Evolutionary conservation across 2,888 invertebrate species (phyloP).

Genomic region (Coecobrya sp.): DNA sequence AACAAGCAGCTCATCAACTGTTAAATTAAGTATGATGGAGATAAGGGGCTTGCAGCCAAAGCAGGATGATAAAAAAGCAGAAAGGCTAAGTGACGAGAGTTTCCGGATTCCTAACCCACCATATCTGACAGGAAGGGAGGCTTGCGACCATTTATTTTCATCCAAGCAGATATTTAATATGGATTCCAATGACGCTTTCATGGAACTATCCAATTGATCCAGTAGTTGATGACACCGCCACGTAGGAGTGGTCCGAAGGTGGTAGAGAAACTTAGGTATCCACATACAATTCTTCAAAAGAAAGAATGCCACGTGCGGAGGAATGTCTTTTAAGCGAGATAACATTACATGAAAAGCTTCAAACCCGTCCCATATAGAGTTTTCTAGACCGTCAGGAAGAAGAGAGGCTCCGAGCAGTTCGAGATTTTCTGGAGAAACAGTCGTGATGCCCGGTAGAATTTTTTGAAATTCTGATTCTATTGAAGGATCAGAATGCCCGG

Average conservation of each 20-base stretch:
- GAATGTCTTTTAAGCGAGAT: not conserved
- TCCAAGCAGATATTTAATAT: not conserved
- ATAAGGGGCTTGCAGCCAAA: not conserved
- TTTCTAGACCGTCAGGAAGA: too few relatives aligned
- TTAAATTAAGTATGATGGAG: not conserved
- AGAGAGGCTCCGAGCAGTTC: too few relatives aligned
- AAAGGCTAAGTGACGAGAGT: not conserved
- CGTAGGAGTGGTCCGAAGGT: not conserved
- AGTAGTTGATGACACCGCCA: not conserved
- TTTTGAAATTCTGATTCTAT: too few relatives aligned
- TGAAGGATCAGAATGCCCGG: too few relatives aligned
- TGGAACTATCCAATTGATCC: not conserved
- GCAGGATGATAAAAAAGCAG: not conserved
- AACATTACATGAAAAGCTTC: not conserved
- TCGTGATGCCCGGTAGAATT: too few relatives aligned
- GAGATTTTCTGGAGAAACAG: too few relatives aligned
- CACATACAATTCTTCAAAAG: not conserved
- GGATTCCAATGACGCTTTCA: not conserved
- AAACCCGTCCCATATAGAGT: not conserved
- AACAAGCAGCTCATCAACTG: not conserved
- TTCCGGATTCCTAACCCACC: constrained; percentile 10
- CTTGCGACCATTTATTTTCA: not conserved
- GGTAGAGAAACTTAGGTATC: not conserved
- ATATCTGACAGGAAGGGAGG: not conserved
- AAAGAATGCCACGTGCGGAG: not conserved